These are phyloP conservation scores for Caenorhabditis sp. DNA, from an alignment of 2,888 invertebrate genomes.

Conservation along the genomic window DNA sequence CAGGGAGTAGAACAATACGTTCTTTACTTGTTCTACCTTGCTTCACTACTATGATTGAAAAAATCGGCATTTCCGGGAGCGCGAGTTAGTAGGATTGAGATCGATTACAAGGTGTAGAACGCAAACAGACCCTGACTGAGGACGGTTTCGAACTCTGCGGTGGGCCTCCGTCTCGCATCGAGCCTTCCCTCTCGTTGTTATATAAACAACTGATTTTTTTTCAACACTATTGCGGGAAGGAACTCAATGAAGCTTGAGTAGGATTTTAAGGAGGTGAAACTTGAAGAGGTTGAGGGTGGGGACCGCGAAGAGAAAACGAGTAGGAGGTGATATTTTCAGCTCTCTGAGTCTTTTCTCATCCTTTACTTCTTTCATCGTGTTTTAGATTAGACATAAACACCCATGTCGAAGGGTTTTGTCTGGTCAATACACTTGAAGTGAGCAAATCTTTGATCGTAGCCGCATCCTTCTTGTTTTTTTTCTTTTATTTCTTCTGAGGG, in stretches of 20 bases:
- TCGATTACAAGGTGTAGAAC: conserved; percentile 55
- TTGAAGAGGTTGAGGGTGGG: conserved; percentile 7
- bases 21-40: neutral
- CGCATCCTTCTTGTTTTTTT: neutral
- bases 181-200: conserved; percentile 30
- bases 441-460: neutral
- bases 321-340: conserved; percentile 13
- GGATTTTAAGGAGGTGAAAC: conserved; percentile 46
- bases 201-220: conserved; percentile 62
- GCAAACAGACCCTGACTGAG: conserved; percentile 25
- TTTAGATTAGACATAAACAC: conserved; percentile 4
- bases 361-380: neutral
- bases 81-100: conserved; percentile 40
- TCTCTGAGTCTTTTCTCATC: neutral
- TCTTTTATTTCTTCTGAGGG: neutral
- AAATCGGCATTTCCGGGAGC: conserved; percentile 23
- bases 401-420: neutral
- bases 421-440: conserved; percentile 6
- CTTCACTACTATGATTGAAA: conserved; percentile 10
- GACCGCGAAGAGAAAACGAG: no score
- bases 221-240: conserved; percentile 51
- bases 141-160: conserved; percentile 51
- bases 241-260: conserved; percentile 51
- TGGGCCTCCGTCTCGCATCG: conserved; percentile 19
- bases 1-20: conserved; percentile 2